A percentile compares a stretch with the other conserved stretches of the same genome.
These are phyloP conservation scores for Plebejus anna DNA, from an alignment of 2,888 invertebrate species.

Conservation along the genomic window DNA sequence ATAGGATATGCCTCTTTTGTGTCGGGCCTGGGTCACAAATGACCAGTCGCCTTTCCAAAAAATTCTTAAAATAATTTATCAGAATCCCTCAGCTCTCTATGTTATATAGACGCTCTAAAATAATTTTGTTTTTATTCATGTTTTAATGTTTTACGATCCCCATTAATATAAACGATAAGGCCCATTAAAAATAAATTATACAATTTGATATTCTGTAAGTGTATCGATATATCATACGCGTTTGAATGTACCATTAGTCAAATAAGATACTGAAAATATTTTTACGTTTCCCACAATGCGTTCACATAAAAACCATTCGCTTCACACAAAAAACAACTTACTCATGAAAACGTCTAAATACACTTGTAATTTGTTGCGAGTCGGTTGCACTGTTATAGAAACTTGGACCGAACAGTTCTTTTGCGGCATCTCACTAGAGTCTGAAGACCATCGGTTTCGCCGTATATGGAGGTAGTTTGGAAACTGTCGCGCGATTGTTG, in stretches of 20 bases:
- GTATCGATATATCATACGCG: conserved; percentile 5
- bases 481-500: conserved; percentile 35
- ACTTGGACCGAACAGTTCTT: conserved; percentile 73
- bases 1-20: no score
- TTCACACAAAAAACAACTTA: conserved; percentile 50
- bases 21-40: no score
- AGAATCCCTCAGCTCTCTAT: not conserved
- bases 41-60: not conserved
- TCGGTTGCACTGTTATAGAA: conserved; percentile 71
- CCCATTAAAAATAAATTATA: conserved; percentile 12
- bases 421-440: conserved; percentile 70
- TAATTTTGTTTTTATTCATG: not conserved
- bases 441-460: not conserved
- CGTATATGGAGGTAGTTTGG: conserved; percentile 23
- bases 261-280: not conserved
- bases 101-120: not conserved
- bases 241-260: not conserved
- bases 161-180: conserved; percentile 17
- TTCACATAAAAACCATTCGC: not conserved
- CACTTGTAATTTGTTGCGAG: conserved; percentile 68
- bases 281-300: not conserved
- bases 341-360: conserved; percentile 78
- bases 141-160: conserved; percentile 7
- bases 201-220: conserved; percentile 1
- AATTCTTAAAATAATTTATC: not conserved